Evolutionary conservation across 2,113 vertebrate genomes (phyloP).

Genomic region (Bos javanicus): DNA sequence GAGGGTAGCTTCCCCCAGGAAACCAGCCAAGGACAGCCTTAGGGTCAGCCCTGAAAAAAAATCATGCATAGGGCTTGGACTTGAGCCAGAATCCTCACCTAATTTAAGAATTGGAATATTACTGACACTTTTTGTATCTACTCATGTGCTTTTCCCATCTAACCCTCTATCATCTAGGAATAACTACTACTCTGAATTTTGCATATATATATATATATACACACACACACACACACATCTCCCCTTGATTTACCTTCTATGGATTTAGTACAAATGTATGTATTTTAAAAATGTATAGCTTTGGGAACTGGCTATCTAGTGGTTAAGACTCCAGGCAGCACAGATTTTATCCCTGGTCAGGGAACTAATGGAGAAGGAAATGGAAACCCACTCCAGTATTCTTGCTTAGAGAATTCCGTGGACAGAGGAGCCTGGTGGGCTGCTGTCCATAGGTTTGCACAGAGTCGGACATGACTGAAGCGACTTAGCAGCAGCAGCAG

Average conservation of each 20-base stretch:
- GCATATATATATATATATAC: not conserved
- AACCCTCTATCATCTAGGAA: not conserved
- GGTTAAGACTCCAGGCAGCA: not conserved
- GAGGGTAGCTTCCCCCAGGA: not conserved
- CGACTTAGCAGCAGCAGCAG: not conserved
- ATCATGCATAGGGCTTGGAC: not conserved
- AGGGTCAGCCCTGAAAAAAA: not conserved
- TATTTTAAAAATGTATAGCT: not conserved
- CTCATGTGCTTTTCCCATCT: not conserved
- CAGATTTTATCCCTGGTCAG: not conserved
- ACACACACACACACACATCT: not conserved
- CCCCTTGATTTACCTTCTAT: not conserved
- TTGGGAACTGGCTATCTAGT: not conserved
- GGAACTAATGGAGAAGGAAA: not conserved
- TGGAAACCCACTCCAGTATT: not conserved
- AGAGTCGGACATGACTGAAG: accelerated
- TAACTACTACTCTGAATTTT: not conserved
- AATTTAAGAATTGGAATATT: not conserved
- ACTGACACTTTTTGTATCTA: not conserved
- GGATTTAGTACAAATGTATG: not conserved
- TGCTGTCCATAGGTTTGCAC: not conserved
- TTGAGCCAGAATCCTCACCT: not conserved
- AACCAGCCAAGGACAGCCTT: not conserved
- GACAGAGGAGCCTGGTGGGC: not conserved
- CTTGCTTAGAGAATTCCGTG: not conserved